Conservation (phyloP, 2,888 invertebrate species). For the Incurvaria masculella region DNA sequence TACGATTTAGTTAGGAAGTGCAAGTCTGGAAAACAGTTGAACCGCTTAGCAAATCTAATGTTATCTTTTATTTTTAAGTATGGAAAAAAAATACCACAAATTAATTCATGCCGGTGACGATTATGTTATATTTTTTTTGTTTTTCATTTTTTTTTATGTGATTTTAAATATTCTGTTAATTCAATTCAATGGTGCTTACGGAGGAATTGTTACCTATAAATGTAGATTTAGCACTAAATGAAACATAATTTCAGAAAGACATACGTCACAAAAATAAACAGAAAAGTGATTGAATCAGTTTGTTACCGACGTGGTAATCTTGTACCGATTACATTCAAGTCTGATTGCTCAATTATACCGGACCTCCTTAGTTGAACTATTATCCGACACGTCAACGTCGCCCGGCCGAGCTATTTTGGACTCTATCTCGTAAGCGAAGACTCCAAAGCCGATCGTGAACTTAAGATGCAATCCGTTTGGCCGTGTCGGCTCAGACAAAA, state of each 20-base stretch:
- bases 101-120: no score
- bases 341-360: constrained; percentile 55
- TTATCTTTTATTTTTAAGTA: no score
- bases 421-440: constrained; percentile 36
- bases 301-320: not conserved
- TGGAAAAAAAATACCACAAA: no score
- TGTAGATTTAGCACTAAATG: no score
- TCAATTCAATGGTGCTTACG: no score
- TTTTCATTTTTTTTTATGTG: no score
- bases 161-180: no score
- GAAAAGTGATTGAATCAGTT: no score
- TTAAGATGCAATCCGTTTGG: constrained; percentile 18
- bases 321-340: constrained; percentile 27
- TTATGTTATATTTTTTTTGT: no score
- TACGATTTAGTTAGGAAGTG: not conserved
- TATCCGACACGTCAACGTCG: constrained; percentile 22
- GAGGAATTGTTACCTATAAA: no score
- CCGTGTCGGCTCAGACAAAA: constrained; percentile 51
- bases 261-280: no score
- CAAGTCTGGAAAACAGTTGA: not conserved
- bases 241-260: no score
- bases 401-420: constrained; percentile 21
- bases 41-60: not conserved
- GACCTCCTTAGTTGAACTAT: constrained; percentile 54
- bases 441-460: constrained; percentile 24